A percentile compares a stretch with the other conserved stretches of the same genome.
Conservation (phyloP, 92 coral and sea anemone genomes). For the Phenganax stokvisi region DNA sequence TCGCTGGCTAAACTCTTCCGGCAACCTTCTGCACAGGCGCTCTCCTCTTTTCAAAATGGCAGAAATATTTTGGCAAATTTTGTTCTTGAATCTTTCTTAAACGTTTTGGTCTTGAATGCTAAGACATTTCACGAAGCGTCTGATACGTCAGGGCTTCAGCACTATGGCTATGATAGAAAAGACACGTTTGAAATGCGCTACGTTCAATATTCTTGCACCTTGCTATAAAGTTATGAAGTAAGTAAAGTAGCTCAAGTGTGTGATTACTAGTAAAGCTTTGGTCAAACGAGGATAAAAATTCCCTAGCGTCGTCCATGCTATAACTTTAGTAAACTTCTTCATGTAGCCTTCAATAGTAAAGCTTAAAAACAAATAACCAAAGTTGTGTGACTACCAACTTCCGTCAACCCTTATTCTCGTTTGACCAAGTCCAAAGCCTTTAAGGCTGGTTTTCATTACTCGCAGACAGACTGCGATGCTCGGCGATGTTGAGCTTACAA, state of each 20-base stretch:
- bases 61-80: neutral
- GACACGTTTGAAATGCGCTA: constrained; percentile 59
- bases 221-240: constrained; percentile 66
- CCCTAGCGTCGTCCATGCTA: too few species aligned
- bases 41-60: neutral
- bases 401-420: too few species aligned
- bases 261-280: neutral
- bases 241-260: neutral
- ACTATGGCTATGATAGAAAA: constrained; percentile 42
- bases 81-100: constrained; percentile 1
- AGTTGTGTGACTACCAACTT: too few species aligned
- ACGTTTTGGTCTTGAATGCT: constrained; percentile 16
- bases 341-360: too few species aligned
- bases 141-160: constrained; percentile 7
- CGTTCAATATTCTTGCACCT: constrained; percentile 75
- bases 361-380: too few species aligned
- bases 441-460: too few species aligned
- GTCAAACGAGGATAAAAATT: neutral
- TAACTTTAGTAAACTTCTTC: too few species aligned
- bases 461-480: too few species aligned
- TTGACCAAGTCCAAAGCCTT: too few species aligned
- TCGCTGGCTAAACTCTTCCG: too few species aligned
- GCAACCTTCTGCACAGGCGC: too few species aligned
- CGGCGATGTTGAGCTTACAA: too few species aligned
- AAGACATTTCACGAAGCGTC: constrained; percentile 21